Conservation (phyloP, 2,888 invertebrate species). For the Acanthosepion esculentum region DNA sequence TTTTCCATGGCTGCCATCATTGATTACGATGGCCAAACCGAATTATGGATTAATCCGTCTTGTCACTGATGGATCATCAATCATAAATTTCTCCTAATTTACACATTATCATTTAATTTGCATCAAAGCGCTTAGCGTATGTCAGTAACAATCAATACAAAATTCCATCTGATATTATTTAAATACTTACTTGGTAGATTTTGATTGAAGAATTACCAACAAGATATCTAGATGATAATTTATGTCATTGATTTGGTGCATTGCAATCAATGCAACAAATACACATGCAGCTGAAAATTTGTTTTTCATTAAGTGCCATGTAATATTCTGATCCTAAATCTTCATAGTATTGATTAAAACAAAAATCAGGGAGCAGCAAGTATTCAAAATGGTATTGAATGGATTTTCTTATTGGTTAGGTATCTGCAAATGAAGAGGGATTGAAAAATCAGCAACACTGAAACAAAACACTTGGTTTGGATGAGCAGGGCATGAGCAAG, state of each 20-base stretch:
- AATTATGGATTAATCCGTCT: not conserved
- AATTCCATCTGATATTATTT: not conserved
- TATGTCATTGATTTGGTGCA: not conserved
- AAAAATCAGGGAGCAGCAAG: too few relatives aligned
- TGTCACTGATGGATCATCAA: not conserved
- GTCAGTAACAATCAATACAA: not conserved
- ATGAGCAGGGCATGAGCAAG: too few relatives aligned
- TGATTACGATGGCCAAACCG: not conserved
- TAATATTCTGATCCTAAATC: too few relatives aligned
- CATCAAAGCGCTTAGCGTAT: not conserved
- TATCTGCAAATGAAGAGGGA: too few relatives aligned
- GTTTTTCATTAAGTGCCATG: too few relatives aligned
- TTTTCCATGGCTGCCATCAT: not conserved
- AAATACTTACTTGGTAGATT: not conserved
- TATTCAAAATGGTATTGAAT: too few relatives aligned
- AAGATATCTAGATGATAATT: not conserved
- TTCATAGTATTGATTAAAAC: too few relatives aligned
- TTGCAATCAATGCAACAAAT: not conserved
- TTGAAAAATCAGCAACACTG: too few relatives aligned
- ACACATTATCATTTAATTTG: conserved; percentile 2
- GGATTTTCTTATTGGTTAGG: too few relatives aligned
- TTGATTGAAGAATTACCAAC: not conserved
- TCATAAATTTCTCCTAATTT: not conserved
- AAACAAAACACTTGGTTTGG: too few relatives aligned
- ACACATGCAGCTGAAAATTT: not conserved